Evolutionary conservation across 1,140 invertebrate species (phyloP).

Genomic region (Oedothorax gibbosus): DNA sequence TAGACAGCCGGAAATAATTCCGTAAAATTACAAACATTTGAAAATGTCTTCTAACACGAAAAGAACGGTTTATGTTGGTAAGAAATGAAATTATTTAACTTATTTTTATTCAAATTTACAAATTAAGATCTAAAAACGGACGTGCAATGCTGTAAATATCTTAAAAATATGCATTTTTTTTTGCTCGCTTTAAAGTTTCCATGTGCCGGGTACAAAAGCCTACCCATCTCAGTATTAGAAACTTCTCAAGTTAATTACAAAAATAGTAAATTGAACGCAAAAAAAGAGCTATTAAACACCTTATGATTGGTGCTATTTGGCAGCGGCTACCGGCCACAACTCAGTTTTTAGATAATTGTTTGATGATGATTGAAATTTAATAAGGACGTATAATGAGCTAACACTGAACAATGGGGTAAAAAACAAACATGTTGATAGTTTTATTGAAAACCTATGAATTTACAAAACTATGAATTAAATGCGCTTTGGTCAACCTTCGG

Average conservation of each 20-base stretch:
- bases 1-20: too few relatives aligned
- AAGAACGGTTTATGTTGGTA: constrained; percentile 68
- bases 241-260: not conserved
- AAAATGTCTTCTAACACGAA: constrained; percentile 62
- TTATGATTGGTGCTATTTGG: too few relatives aligned
- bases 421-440: too few relatives aligned
- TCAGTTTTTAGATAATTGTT: too few relatives aligned
- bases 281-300: not conserved
- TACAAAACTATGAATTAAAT: too few relatives aligned
- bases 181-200: not conserved
- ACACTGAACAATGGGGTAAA: too few relatives aligned
- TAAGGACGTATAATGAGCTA: too few relatives aligned
- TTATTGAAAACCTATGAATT: too few relatives aligned
- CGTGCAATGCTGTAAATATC: not conserved
- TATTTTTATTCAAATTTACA: constrained; percentile 7
- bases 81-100: constrained; percentile 40
- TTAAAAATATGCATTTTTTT: constrained; percentile 1
- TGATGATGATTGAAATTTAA: too few relatives aligned
- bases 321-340: too few relatives aligned
- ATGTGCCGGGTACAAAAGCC: not conserved
- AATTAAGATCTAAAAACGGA: not conserved
- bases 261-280: not conserved
- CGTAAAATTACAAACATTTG: too few relatives aligned
- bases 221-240: not conserved
- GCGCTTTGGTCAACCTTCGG: too few relatives aligned